Conservation (phyloP, 2,113 vertebrate genomes). For the Microcebus tavaratra region DNA sequence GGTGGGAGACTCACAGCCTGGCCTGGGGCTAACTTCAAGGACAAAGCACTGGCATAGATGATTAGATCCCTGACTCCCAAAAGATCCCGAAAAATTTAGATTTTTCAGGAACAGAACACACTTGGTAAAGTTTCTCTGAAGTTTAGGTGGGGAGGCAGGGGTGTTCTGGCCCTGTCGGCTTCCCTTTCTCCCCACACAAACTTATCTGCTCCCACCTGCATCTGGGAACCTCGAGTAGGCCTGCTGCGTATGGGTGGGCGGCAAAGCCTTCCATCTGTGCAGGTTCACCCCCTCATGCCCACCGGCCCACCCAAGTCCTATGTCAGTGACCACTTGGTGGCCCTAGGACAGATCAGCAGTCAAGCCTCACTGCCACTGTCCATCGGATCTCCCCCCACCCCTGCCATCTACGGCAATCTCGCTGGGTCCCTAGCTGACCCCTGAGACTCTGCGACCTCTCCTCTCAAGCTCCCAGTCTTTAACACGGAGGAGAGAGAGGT, state of each 20-base stretch:
- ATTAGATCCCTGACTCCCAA: not conserved
- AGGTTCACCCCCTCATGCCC: too few relatives aligned
- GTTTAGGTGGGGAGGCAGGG: not conserved
- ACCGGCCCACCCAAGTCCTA: not conserved
- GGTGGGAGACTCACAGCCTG: not conserved
- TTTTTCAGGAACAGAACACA: not conserved
- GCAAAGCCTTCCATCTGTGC: not conserved
- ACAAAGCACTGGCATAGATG: not conserved
- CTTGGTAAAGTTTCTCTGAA: not conserved
- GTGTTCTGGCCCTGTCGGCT: not conserved
- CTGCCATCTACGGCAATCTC: not conserved
- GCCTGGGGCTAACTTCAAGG: not conserved
- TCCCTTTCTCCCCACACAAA: not conserved
- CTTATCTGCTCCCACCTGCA: too few relatives aligned
- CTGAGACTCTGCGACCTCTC: not conserved
- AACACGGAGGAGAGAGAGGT: not conserved
- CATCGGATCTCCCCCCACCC: fast-evolving
- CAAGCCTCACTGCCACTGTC: not conserved
- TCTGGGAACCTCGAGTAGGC: not conserved
- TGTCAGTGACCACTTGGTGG: not conserved
- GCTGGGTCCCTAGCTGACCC: not conserved
- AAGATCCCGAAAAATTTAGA: not conserved
- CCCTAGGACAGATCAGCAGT: not conserved
- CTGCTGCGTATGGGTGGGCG: not conserved
- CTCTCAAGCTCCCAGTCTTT: not conserved